Percentiles rank a stretch among this genome's conserved stretches.
These are phyloP conservation scores for Globicephala melas DNA, from an alignment of 2,113 vertebrate species.

Conservation along the genomic window DNA sequence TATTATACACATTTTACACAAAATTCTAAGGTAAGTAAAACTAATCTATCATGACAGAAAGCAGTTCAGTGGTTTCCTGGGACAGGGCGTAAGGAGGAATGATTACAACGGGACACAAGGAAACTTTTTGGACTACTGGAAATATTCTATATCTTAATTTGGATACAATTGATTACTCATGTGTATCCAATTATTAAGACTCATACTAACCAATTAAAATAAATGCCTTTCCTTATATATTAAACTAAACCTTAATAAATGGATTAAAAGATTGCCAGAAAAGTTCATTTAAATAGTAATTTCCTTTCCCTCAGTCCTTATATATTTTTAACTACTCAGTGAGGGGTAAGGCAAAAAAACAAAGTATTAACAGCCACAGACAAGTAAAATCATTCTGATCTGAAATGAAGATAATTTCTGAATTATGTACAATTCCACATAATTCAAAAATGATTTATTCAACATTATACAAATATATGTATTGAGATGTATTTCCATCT, in stretches of 20 bases:
- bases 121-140: neutral
- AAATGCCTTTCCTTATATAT: neutral
- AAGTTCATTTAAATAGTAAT: neutral
- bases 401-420: conserved; percentile 21
- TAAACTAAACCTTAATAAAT: neutral
- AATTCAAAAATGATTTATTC: neutral
- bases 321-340: neutral
- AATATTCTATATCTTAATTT: neutral
- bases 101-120: neutral
- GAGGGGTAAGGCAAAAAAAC: neutral
- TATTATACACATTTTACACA: neutral
- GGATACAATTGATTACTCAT: neutral
- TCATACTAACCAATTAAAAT: neutral
- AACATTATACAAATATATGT: neutral
- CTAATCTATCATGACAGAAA: neutral
- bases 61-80: neutral
- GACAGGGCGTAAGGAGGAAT: neutral
- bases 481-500: neutral
- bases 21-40: conserved; percentile 7
- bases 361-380: neutral
- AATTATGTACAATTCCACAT: neutral
- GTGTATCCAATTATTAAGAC: neutral
- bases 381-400: neutral
- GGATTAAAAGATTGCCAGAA: neutral
- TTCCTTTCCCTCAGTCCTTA: neutral